Evolutionary conservation across 2,113 vertebrate genomes (phyloP), one percentile per base, ranked within the genome.

Genomic region (Sceloporus undulatus): DNA sequence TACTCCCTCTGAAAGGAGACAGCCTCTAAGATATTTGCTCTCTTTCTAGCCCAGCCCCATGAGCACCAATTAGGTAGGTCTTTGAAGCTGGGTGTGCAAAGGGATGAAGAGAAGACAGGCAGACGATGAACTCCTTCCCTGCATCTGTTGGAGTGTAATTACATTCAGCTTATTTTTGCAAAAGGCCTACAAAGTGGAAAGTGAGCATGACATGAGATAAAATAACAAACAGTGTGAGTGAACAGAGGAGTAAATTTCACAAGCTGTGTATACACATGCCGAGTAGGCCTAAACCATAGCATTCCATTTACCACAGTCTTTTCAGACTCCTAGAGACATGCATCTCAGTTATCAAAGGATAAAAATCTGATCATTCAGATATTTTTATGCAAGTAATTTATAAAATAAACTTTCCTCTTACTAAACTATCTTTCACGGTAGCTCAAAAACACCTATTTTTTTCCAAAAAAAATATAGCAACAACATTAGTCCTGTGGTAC

Each of bases 141-240:
- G 79, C 48, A 77, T 68, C 79, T 71, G 79, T n/a, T 27, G 38
- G 62, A 18, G 25, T 70, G 48, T 77, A 62, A 86, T 82, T 71
- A 78, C 6, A 68, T 16, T 4, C 38, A 66, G 62, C 77, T 82
- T 86, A 21, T 86, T 89, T 89, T 89, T 89, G 59, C 77, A 81
- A n/a, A 82, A 70, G 38, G 48, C 73, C 73, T 62, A 86, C 71
- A 86, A 86, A 86, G 79, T 78, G 73, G 71, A 92, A 19, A 77
- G 80, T 27, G 85, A 79, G 38, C 65, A 83, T 86, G 27, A 18
- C 48, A 71, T 74, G 0, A 0, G 73, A 65, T 0, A 0, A 0
- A 34, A 79, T 0, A 14, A 91, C 70, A 89, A 77, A 78, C 27
- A 27, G 2, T 2, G 6, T 34, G 27, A 66, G 40, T 78, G 66